Base-by-base conservation (phyloP, 92 coral and sea anemone species). In the Anthopleura xanthogrammica region DNA sequence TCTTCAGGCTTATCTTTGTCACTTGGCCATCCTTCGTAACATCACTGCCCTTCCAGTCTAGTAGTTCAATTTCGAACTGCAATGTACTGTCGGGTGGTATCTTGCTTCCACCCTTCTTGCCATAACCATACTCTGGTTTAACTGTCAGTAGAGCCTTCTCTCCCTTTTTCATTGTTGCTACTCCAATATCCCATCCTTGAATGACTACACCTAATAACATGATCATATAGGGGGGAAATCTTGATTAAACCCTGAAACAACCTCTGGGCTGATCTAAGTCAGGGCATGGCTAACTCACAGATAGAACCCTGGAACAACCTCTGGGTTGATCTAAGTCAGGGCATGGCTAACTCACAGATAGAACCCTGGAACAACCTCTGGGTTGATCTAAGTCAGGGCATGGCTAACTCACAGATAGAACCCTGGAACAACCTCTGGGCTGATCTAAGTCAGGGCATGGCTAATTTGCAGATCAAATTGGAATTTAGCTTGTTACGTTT, bases 101-200 rank as follows among this genome's bases (percentile, higher is more conserved):
- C 66, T 92, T 95, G 23, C 85, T 86, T 13, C 92, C 89, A 39
- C 98, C 98, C 9, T 77, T 75, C 48, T 88, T 78, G 12, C 98
- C 98, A 80, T 95, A 95, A 10, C 98, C 98, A 60, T 95, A 95
- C 46, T 83, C 88, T 41, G 98, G 91, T 75, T 87, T 84, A 72
- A 92, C 85, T 17, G 98, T 95, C 7, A 95, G 64, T 12, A 72
- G 52, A 29, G 94, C 88, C 60, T 80, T 86, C 78, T 95, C 98
- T 5, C 92, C 92, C 16, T 81, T 79, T 41, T 75, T 87, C 98
- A 95, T 95, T n/a, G 98, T 88, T 1, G 88, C 85, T 12, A 95
- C 85, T 52, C 92, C 93, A 54, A 94, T 83, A 55, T 95, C 98
- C 98, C 98, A 94, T 52, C 95, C 98, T 36, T 54, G 78, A 41